Conservation (phyloP, 2,113 vertebrate species). For the Callochromis pleurospilus region DNA sequence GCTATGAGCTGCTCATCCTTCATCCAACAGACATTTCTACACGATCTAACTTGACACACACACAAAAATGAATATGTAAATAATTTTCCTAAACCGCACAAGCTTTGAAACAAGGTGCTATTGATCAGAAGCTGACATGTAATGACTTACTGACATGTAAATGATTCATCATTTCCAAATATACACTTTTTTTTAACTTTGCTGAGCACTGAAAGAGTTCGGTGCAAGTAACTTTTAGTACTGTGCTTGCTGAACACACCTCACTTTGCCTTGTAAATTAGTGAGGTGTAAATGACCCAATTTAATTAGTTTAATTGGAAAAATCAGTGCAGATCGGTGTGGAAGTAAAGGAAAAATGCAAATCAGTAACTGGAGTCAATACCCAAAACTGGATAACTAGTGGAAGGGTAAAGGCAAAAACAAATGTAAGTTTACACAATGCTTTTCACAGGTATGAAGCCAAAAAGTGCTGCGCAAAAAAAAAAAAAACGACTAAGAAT, state of each 20-base stretch:
- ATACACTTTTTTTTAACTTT: neutral
- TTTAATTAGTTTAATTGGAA: neutral
- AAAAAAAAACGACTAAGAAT: neutral
- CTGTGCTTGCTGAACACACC: neutral
- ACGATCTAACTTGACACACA: slow-evolving; percentile 9
- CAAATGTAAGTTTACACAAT: neutral
- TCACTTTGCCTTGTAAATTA: neutral
- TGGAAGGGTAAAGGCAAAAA: neutral
- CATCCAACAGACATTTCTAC: neutral
- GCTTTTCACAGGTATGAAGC: neutral
- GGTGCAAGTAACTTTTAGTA: neutral
- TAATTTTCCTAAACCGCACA: slow-evolving; percentile 23
- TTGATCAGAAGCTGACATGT: slow-evolving; percentile 8
- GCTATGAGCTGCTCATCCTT: slow-evolving; percentile 16
- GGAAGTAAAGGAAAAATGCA: neutral
- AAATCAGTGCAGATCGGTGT: neutral
- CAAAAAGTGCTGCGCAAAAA: neutral
- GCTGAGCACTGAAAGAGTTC: neutral
- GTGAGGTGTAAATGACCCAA: neutral
- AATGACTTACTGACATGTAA: neutral
- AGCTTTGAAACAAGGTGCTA: slow-evolving; percentile 23
- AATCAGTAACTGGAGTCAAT: neutral
- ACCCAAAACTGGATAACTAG: neutral
- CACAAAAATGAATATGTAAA: neutral
- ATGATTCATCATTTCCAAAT: slow-evolving; percentile 22